Conservation (phyloP, 2,113 vertebrate species). For the Gorsachius goisagi region DNA sequence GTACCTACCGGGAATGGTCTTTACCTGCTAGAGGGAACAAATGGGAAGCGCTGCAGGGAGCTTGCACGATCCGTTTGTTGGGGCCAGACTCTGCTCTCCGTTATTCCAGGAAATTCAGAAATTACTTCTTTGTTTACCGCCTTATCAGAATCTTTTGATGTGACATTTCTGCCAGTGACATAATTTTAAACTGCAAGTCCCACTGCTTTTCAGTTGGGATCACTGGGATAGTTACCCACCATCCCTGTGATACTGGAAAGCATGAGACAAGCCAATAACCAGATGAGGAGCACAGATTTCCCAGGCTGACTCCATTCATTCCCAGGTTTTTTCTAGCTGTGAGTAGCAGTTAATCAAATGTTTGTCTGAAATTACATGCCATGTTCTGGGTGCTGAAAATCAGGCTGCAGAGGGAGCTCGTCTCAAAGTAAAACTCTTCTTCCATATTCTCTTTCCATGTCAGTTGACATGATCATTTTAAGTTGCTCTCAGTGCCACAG, state of each 20-base stretch:
- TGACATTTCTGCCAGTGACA: not conserved
- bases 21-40: not conserved
- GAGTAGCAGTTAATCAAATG: not conserved
- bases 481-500: not conserved
- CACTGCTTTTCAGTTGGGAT: not conserved
- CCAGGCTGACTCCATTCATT: not conserved
- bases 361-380: not conserved
- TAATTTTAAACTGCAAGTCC: not conserved
- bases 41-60: fast-evolving
- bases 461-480: not conserved
- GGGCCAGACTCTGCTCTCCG: not conserved
- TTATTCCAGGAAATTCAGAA: not conserved
- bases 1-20: fast-evolving
- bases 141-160: not conserved
- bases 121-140: too few relatives aligned
- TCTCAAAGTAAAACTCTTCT: not conserved
- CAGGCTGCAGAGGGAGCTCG: slow-evolving; percentile 49
- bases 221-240: not conserved
- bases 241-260: not conserved
- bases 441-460: fast-evolving
- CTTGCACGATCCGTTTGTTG: fast-evolving
- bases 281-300: not conserved
- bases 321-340: not conserved
- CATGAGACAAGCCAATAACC: not conserved
- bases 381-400: not conserved